These are phyloP conservation scores for Aplodontia rufa DNA, from an alignment of 2,113 vertebrate genomes.

Conservation along the genomic window DNA sequence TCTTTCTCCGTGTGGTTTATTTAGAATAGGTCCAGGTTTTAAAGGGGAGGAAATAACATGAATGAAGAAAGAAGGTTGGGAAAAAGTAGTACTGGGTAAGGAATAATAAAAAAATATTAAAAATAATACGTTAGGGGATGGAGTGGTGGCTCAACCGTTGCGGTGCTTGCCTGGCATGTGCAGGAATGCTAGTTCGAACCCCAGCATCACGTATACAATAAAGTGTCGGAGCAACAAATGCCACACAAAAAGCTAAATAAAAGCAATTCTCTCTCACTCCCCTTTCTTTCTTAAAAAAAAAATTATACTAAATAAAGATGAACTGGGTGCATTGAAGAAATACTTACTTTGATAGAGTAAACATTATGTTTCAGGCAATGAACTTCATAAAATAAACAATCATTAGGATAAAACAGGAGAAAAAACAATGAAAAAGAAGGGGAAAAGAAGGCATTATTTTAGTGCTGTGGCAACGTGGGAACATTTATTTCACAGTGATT, in stretches of 20 bases:
- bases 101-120: not conserved
- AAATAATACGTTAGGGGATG: too few species aligned
- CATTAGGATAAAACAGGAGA: not conserved
- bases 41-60: not conserved
- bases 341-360: not conserved
- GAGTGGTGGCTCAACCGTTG: too few species aligned
- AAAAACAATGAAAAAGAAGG: not conserved
- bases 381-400: not conserved
- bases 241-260: too few species aligned
- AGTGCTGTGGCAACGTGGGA: not conserved
- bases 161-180: too few species aligned
- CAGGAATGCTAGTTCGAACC: too few species aligned
- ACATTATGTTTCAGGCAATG: not conserved
- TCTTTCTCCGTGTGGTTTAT: not conserved
- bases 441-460: not conserved
- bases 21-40: not conserved
- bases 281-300: too few species aligned
- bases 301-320: not conserved
- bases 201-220: too few species aligned
- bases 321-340: not conserved
- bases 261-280: too few species aligned
- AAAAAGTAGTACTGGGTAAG: fast-evolving
- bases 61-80: not conserved
- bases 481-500: not conserved
- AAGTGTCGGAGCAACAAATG: too few species aligned